Evolutionary conservation across 2,113 vertebrate genomes (phyloP).

Genomic region (Amazona guildingii): DNA sequence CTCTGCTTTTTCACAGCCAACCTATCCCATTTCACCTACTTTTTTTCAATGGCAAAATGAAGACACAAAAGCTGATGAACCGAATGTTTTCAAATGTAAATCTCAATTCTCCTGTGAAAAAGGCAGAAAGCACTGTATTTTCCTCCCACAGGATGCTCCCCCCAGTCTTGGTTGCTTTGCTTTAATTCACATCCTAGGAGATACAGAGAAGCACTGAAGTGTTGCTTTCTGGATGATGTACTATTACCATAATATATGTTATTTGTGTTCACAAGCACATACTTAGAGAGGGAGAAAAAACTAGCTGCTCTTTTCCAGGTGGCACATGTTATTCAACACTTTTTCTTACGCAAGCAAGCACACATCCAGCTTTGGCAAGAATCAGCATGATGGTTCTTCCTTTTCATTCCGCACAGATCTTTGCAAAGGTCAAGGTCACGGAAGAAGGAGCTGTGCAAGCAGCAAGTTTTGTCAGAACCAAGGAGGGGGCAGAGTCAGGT

Average conservation of each 20-base stretch:
- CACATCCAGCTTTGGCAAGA: neutral
- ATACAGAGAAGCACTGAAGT: neutral
- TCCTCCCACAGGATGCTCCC: neutral
- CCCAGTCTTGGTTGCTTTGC: neutral
- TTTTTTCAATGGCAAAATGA: slow-evolving; percentile 20
- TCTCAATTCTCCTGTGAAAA: neutral
- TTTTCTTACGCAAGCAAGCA: neutral
- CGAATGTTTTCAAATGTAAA: slow-evolving; percentile 37
- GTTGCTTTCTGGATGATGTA: neutral
- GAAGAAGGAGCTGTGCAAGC: neutral
- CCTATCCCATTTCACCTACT: slow-evolving; percentile 32
- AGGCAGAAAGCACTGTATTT: neutral
- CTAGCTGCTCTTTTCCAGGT: neutral
- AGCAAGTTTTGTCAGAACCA: neutral
- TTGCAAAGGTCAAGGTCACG: neutral
- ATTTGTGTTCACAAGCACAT: neutral
- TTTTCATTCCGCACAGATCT: neutral
- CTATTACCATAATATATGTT: neutral
- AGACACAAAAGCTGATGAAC: slow-evolving; percentile 45
- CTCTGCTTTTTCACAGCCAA: slow-evolving; percentile 19
- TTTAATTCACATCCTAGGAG: neutral
- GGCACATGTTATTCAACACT: neutral
- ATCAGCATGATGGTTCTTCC: neutral
- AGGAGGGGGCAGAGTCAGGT: neutral
- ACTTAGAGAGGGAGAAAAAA: neutral